Conservation (phyloP, 1,140 invertebrate genomes). For the Brachionus koreanus region DNA sequence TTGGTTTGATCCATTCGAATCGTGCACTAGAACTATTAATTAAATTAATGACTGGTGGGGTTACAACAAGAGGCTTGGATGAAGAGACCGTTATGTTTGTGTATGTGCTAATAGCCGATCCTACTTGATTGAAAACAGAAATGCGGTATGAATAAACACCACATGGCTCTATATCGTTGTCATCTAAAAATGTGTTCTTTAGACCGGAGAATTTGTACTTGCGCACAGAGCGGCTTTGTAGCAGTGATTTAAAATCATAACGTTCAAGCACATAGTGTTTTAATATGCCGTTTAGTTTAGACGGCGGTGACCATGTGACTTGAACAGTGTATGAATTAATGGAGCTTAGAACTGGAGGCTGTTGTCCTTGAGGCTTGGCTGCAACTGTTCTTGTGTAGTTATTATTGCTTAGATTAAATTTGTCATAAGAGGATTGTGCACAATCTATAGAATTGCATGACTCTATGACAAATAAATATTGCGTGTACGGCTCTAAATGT, state of each 20-base stretch:
- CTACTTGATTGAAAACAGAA: background rate
- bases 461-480: constrained; percentile 51
- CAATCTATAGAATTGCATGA: constrained; percentile 55
- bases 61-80: constrained; percentile 12
- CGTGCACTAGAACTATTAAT: background rate
- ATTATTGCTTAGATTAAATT: background rate
- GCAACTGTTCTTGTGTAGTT: background rate
- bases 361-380: background rate
- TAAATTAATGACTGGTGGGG: background rate
- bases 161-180: constrained; percentile 19
- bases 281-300: background rate
- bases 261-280: constrained; percentile 22
- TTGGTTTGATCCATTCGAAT: constrained; percentile 8
- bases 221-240: background rate
- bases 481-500: constrained; percentile 51
- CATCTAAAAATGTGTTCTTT: background rate
- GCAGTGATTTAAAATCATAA: background rate
- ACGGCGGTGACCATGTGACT: constrained; percentile 1
- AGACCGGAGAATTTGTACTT: constrained; percentile 9
- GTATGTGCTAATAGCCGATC: background rate
- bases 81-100: constrained; percentile 19
- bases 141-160: constrained; percentile 21
- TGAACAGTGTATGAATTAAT: background rate
- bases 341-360: background rate
- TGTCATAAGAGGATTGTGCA: background rate